Evolutionary conservation across 2,113 vertebrate genomes (phyloP).

Genomic region (Sphaerodactylus townsendi): DNA sequence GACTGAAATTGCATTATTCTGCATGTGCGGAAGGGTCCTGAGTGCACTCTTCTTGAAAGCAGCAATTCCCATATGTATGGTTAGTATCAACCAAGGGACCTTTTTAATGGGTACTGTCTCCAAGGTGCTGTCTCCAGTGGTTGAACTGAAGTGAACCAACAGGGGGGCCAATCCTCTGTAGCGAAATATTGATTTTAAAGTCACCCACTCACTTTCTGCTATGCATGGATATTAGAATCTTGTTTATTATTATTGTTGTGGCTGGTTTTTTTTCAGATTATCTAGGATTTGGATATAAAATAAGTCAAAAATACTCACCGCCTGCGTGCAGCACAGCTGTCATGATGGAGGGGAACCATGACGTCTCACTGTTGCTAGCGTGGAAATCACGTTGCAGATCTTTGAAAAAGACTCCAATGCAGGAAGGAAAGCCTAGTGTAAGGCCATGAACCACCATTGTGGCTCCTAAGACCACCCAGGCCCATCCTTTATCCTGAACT

Average conservation of each 20-base stretch:
- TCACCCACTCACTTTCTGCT: neutral
- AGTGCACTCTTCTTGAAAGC: neutral
- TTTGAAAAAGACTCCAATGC: constrained; percentile 88
- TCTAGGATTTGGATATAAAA: neutral
- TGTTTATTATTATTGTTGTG: too few relatives aligned
- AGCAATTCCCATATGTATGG: neutral
- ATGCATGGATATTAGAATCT: too few relatives aligned
- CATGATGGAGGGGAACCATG: constrained; percentile 94
- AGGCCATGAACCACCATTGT: constrained; percentile 81
- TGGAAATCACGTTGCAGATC: constrained; percentile 89
- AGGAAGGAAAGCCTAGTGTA: constrained; percentile 86
- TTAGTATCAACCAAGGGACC: neutral
- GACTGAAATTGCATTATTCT: too few relatives aligned
- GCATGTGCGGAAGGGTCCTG: too few relatives aligned
- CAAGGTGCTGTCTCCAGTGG: neutral
- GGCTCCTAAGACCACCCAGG: constrained; percentile 88
- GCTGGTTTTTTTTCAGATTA: too few relatives aligned
- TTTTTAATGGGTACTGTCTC: neutral
- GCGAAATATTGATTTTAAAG: neutral
- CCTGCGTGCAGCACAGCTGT: constrained; percentile 85
- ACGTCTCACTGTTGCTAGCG: constrained; percentile 88
- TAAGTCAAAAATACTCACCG: constrained; percentile 73
- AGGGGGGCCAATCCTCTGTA: neutral
- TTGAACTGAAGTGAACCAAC: neutral
- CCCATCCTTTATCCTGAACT: constrained; percentile 79